Evolutionary conservation across 2,888 invertebrate genomes (phyloP), one percentile per base, ranked within the genome.

Genomic region (Caenorhabditis virilis): DNA sequence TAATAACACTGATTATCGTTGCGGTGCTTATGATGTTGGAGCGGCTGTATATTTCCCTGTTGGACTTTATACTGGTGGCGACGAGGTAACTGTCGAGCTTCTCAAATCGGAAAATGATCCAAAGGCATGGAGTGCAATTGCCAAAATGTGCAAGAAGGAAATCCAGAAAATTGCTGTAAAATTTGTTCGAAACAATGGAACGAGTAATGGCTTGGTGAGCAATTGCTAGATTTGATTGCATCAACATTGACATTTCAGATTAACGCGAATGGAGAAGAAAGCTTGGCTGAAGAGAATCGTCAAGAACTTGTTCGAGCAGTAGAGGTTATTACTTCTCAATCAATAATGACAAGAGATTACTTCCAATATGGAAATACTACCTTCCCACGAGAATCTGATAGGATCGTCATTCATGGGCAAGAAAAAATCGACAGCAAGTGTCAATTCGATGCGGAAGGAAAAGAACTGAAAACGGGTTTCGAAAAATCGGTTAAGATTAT

Each of bases 401-500:
- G 39, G n/a, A n/a, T n/a, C n/a, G n/a, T 15, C n/a, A 30, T 35
- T 1, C 30, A 30, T 30, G 30, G 30, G 13, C 6, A 30, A 30
- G 39, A 38, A 15, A 33, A 41, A n/a, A 6, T 30, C 0, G 23
- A 42, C 23, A 22, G 22, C n/a, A 30, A 41, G 1, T 45, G 43
- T 15, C 43, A 45, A 45, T 16, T 26, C 1, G 27, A 45, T 27
- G 7, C 15, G 3, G 26, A 26, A 27, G 42, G 42, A 22, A 45
- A 45, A 27, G 63, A 63, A 16, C 53, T 63, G 13, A 57, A 57
- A 20, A 13, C 57, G 0, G 63, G 63, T 22, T 63, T 57, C 30
- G 63, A 57, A 7, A 63, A 63, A 45, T 47, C 57, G 0, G 39
- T 57, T 13, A 48, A 57, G 4, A 4, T 57, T 15, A 41, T 35